Percentiles rank a stretch among this genome's conserved stretches.
Conservation (phyloP, 2,113 vertebrate genomes). For the Cyrtonyx montezumae region DNA sequence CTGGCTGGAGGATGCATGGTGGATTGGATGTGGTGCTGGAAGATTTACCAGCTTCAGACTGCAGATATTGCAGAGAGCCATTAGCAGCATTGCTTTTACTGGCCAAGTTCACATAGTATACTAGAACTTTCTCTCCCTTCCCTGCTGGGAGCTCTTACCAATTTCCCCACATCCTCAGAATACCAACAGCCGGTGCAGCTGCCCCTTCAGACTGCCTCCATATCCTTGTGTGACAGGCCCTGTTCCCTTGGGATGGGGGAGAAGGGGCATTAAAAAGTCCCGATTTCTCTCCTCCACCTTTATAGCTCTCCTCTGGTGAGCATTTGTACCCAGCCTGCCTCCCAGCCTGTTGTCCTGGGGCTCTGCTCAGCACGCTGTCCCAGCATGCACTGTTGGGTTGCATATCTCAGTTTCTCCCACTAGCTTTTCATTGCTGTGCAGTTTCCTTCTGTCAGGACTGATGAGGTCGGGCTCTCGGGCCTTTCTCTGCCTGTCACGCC, state of each 20-base stretch:
- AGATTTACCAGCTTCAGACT: neutral
- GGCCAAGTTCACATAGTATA: neutral
- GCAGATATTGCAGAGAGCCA: neutral
- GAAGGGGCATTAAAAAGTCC: neutral
- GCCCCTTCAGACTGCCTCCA: neutral
- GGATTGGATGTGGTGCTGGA: neutral
- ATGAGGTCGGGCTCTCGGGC: neutral
- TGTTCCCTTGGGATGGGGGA: neutral
- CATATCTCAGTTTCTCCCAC: neutral
- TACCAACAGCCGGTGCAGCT: neutral
- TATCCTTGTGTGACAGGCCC: neutral
- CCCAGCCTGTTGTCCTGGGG: neutral
- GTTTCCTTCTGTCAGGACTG: neutral
- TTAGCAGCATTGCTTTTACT: neutral
- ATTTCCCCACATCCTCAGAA: neutral
- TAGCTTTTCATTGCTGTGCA: neutral
- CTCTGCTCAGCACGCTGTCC: neutral
- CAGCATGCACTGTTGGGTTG: neutral
- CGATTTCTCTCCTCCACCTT: neutral
- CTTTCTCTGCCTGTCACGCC: neutral
- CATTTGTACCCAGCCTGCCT: neutral
- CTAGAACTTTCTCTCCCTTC: neutral
- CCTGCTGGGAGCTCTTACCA: neutral
- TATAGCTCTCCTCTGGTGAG: neutral
- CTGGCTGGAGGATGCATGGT: neutral